phyloP scores from a whole-genome alignment of 1,140 invertebrate genomes.

The Neodiprion lecontei region DNA sequence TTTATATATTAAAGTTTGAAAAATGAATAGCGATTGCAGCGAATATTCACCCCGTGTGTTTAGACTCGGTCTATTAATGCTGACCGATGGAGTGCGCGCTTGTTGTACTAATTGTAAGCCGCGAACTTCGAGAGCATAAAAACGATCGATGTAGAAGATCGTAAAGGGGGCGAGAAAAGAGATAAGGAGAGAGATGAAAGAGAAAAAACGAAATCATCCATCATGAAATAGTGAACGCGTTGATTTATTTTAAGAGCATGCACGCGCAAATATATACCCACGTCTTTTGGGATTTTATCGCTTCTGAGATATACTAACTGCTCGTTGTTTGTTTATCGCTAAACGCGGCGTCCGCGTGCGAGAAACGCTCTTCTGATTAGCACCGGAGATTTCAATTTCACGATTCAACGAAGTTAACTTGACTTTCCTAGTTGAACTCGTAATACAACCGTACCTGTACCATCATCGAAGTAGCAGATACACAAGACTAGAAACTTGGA shows the following conservation, averaged over 20 bases:
- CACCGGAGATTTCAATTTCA: background rate
- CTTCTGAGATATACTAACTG: background rate
- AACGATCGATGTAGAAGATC: background rate
- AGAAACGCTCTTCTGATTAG: background rate
- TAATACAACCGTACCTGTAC: background rate
- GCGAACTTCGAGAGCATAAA: background rate
- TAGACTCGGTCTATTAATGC: too few relatives aligned
- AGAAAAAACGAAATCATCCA: background rate
- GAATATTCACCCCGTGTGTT: too few relatives aligned
- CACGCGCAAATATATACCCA: background rate
- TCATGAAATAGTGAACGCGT: background rate
- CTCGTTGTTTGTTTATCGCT: background rate
- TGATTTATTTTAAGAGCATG: background rate
- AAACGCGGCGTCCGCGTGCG: background rate
- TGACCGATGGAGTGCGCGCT: background rate
- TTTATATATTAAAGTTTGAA: too few relatives aligned
- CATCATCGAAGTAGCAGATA: background rate
- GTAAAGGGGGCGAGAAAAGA: background rate
- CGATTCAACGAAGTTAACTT: background rate
- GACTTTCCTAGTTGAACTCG: too few relatives aligned
- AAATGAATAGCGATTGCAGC: too few relatives aligned
- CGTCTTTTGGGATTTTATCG: background rate
- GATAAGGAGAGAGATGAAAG: too few relatives aligned
- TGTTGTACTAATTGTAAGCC: background rate
- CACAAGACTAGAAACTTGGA: too few relatives aligned